Percentiles rank a stretch among this genome's conserved stretches.
Evolutionary conservation across 2,113 vertebrate species (phyloP).

Genomic region (Syrmaticus mikado): DNA sequence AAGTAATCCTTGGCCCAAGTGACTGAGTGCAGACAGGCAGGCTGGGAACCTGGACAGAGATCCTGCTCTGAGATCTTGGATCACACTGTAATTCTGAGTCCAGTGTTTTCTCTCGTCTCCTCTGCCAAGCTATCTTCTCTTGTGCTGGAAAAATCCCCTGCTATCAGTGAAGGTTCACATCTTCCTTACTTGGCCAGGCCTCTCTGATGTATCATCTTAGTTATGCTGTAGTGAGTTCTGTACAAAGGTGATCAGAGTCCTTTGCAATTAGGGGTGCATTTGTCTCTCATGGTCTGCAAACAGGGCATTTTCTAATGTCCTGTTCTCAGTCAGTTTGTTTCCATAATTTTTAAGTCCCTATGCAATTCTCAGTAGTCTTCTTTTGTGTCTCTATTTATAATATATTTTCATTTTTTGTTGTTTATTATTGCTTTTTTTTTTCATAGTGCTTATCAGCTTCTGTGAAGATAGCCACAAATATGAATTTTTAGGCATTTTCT

Average conservation of each 20-base stretch:
- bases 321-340: not conserved
- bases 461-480: not conserved
- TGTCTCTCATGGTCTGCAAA: not conserved
- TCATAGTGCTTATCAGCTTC: not conserved
- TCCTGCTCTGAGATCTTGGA: conserved; percentile 46
- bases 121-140: conserved; percentile 30
- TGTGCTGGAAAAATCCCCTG: conserved; percentile 38
- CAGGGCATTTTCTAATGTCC: not conserved
- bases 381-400: not conserved
- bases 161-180: conserved; percentile 44
- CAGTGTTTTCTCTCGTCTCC: conserved; percentile 28
- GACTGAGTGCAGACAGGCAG: not conserved
- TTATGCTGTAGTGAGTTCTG: conserved; percentile 1
- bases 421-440: not conserved
- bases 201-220: conserved; percentile 11
- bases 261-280: not conserved
- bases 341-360: not conserved
- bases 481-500: not conserved
- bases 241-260: conserved; percentile 14
- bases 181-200: conserved; percentile 52
- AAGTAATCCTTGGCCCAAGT: conserved; percentile 51
- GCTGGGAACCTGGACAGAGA: conserved; percentile 57
- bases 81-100: not conserved
- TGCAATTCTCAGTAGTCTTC: not conserved
- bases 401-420: not conserved